Conservation (phyloP, 2,888 invertebrate species). For the Lacanobia wlatinum region DNA sequence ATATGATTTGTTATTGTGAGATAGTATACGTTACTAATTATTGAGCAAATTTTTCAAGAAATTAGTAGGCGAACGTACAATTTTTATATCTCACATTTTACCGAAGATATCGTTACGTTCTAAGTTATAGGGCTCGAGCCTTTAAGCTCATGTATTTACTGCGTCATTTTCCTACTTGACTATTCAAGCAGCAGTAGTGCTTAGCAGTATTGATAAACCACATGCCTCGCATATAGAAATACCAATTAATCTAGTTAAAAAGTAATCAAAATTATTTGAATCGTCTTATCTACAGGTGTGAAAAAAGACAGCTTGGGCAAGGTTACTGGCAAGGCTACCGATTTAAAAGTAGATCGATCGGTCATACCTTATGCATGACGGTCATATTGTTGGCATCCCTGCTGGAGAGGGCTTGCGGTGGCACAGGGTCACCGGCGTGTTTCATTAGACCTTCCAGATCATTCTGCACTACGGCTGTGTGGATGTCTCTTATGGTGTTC, state of each 20-base stretch:
- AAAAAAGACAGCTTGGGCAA: slow-evolving; percentile 20
- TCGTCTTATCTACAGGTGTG: background rate
- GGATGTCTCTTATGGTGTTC: slow-evolving; percentile 96
- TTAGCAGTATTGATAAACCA: background rate
- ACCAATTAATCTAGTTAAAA: background rate
- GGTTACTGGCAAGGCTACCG: background rate
- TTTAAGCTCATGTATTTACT: background rate
- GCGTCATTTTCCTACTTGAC: background rate
- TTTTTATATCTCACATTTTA: background rate
- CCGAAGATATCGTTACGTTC: background rate
- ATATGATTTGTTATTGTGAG: slow-evolving; percentile 12
- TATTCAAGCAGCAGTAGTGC: background rate
- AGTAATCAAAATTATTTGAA: slow-evolving; percentile 15
- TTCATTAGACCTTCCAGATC: slow-evolving; percentile 93
- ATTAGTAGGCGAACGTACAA: background rate
- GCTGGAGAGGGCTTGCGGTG: slow-evolving; percentile 93
- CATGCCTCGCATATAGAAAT: background rate
- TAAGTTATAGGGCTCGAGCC: background rate
- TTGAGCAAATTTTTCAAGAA: too few species aligned
- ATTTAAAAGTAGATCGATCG: background rate
- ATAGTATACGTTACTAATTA: background rate
- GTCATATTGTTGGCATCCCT: slow-evolving; percentile 95
- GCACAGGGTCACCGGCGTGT: slow-evolving; percentile 92
- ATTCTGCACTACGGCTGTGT: slow-evolving; percentile 94
- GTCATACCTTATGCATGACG: slow-evolving; percentile 94